Percentiles rank a stretch among this genome's conserved stretches.
phyloP scores from a whole-genome alignment of 1,140 invertebrate genomes.

The Aphaenogaster floridana region DNA sequence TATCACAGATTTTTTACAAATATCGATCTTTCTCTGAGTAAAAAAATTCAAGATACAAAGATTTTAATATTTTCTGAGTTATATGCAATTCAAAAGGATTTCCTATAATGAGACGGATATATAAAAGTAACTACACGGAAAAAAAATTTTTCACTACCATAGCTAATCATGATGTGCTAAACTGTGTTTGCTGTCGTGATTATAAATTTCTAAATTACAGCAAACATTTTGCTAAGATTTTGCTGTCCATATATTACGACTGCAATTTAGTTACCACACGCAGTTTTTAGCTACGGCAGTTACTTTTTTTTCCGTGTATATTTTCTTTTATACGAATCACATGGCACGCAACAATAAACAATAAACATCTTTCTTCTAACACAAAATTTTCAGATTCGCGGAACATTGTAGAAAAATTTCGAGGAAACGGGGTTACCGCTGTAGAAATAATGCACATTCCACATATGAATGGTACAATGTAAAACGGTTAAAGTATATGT shows the following conservation, averaged over 20 bases:
- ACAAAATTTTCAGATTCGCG: background rate
- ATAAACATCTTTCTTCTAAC: background rate
- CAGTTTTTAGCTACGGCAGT: too few species aligned
- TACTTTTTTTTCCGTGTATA: too few species aligned
- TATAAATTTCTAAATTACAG: too few species aligned
- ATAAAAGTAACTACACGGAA: too few species aligned
- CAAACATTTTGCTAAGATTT: too few species aligned
- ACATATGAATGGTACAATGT: constrained; percentile 32
- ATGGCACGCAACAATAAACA: background rate
- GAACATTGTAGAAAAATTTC: background rate
- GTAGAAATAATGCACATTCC: constrained; percentile 41
- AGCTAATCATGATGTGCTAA: too few species aligned
- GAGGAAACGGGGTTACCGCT: background rate
- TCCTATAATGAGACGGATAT: too few species aligned
- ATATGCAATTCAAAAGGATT: background rate
- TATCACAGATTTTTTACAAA: background rate
- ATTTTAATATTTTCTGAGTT: background rate
- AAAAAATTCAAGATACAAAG: background rate
- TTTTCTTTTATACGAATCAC: background rate
- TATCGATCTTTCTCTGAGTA: background rate
- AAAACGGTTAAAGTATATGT: constrained; percentile 23
- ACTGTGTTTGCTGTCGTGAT: too few species aligned
- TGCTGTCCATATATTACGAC: too few species aligned
- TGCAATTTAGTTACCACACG: too few species aligned
- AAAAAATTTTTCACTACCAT: too few species aligned